Conservation (phyloP, 2,888 invertebrate species). For the Meta bourneti region DNA sequence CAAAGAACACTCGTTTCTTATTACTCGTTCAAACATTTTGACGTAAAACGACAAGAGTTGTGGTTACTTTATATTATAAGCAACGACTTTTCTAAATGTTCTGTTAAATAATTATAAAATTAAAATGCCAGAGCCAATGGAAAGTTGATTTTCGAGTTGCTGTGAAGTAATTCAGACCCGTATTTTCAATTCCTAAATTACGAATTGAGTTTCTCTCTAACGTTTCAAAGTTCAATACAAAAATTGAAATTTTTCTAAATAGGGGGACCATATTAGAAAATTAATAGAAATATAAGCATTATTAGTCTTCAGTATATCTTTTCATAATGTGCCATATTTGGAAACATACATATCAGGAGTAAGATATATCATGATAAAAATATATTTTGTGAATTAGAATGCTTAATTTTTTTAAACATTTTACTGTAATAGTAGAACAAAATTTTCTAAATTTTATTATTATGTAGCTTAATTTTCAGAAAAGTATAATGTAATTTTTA, state of each 20-base stretch:
- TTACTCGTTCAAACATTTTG: no score
- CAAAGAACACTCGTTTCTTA: no score
- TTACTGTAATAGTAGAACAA: conserved; percentile 22
- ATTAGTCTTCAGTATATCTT: conserved; percentile 27
- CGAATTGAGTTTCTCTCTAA: no score
- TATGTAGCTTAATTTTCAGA: conserved; percentile 23
- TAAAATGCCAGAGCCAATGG: no score
- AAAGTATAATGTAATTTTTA: background rate
- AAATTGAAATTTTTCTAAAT: background rate
- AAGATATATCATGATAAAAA: conserved; percentile 21
- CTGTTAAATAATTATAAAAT: no score
- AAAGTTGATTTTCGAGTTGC: no score
- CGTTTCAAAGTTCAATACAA: background rate
- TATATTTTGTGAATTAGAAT: conserved; percentile 29
- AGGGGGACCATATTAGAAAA: conserved; percentile 46
- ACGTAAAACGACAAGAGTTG: no score
- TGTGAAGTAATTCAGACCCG: no score
- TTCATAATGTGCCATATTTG: conserved; percentile 15
- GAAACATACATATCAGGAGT: conserved; percentile 47
- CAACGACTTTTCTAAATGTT: no score
- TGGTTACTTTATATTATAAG: no score
- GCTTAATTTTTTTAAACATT: conserved; percentile 27
- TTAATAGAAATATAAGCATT: conserved; percentile 8
- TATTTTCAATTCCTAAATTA: no score
- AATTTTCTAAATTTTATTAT: conserved; percentile 43